Conservation (phyloP, 1,140 invertebrate species). For the Luehdorfia chinensis region DNA sequence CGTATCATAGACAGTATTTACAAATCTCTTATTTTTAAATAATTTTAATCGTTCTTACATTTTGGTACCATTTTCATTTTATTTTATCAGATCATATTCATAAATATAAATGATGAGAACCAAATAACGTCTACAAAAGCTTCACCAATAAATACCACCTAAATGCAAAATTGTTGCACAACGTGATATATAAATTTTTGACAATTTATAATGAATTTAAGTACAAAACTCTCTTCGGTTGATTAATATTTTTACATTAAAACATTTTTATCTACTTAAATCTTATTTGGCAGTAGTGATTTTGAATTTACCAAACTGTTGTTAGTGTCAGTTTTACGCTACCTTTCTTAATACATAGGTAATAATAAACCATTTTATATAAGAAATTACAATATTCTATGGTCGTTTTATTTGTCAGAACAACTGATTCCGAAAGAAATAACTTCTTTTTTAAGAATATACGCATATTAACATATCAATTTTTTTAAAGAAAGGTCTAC, state of each 20-base stretch:
- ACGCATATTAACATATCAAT: conserved; percentile 48
- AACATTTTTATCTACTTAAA: conserved; percentile 67
- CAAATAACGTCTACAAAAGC: conserved; percentile 22
- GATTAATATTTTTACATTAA: conserved; percentile 63
- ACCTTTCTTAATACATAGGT: conserved; percentile 54
- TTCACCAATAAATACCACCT: conserved; percentile 35
- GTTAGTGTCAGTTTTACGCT: conserved; percentile 41
- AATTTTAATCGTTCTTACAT: conserved; percentile 33
- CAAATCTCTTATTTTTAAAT: conserved; percentile 54
- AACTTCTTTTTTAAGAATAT: conserved; percentile 35
- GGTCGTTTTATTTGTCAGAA: conserved; percentile 47
- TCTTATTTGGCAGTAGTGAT: conserved; percentile 27
- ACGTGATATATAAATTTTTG: conserved; percentile 19
- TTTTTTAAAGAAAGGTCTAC: conserved; percentile 41
- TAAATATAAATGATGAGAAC: conserved; percentile 18
- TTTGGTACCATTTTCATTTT: conserved; percentile 43
- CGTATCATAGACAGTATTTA: conserved; percentile 64
- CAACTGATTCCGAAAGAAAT: conserved; percentile 41
- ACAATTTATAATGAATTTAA: conserved; percentile 47
- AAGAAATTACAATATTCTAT: conserved; percentile 64
- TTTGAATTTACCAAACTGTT: conserved; percentile 27
- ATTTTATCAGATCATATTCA: conserved; percentile 19
- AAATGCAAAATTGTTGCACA: conserved; percentile 28
- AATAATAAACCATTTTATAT: conserved; percentile 48
- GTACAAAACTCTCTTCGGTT: conserved; percentile 54